These are phyloP conservation scores for Bombus superbus DNA, from an alignment of 1,140 invertebrate genomes.

Conservation along the genomic window DNA sequence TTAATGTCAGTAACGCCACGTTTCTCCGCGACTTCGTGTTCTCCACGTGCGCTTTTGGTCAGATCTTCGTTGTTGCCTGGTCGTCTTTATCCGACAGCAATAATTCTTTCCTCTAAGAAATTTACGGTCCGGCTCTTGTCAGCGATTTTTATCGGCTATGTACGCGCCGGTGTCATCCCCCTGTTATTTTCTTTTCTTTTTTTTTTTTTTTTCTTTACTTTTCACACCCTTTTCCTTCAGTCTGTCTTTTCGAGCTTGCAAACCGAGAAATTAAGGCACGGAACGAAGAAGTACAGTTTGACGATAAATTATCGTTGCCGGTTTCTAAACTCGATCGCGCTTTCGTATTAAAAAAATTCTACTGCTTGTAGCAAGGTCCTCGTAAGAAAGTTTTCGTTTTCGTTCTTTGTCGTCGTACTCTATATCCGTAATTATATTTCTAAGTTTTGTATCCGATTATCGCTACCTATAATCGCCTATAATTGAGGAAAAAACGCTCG, in stretches of 20 bases:
- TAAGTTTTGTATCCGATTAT: not conserved
- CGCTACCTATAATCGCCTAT: too few species aligned
- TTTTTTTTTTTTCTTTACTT: not conserved
- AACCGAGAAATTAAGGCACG: not conserved
- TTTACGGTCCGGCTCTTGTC: constrained; percentile 37
- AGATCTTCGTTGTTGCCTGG: constrained; percentile 11
- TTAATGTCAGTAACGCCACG: constrained; percentile 40
- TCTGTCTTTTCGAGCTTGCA: constrained; percentile 1
- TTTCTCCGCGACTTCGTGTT: constrained; percentile 10
- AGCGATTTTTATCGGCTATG: constrained; percentile 42
- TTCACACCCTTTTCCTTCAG: not conserved
- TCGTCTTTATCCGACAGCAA: constrained; percentile 26
- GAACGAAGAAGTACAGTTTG: not conserved
- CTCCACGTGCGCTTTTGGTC: constrained; percentile 25
- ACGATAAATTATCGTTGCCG: constrained; percentile 17
- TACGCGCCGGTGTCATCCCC: not conserved
- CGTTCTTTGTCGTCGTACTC: not conserved
- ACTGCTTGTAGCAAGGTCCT: not conserved
- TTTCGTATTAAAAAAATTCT: not conserved
- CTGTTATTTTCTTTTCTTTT: not conserved
- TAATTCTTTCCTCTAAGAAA: constrained; percentile 44
- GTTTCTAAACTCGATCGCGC: not conserved
- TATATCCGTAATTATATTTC: not conserved
- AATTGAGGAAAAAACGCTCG: too few species aligned
- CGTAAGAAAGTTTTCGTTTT: too few species aligned